These are phyloP conservation scores for Piaya cayana DNA, from an alignment of 2,113 vertebrate species.

Conservation along the genomic window DNA sequence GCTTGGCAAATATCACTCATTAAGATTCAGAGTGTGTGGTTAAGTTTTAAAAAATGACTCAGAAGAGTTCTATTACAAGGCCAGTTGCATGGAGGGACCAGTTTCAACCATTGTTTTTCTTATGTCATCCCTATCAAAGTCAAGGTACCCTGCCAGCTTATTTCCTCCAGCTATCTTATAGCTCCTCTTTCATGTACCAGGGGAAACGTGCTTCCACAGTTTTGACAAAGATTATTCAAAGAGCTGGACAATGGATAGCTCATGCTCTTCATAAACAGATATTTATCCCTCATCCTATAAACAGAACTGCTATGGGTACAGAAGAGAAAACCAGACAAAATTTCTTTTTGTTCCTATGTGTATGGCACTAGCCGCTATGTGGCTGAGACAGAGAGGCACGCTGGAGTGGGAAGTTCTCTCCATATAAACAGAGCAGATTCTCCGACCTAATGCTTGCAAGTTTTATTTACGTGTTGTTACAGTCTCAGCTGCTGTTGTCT, in stretches of 20 bases:
- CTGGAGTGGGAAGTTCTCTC: neutral
- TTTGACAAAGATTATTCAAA: neutral
- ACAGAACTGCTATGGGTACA: neutral
- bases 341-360: neutral
- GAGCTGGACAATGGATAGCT: neutral
- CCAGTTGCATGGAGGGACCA: neutral
- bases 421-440: neutral
- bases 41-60: neutral
- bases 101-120: neutral
- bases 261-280: neutral
- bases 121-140: neutral
- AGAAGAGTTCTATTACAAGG: neutral
- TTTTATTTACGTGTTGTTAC: neutral
- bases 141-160: neutral
- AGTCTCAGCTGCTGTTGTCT: neutral
- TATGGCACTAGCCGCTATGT: neutral
- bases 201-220: neutral
- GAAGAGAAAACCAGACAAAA: neutral
- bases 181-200: neutral
- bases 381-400: neutral
- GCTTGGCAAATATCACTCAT: neutral
- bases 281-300: neutral
- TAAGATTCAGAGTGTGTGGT: neutral
- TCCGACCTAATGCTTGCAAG: neutral
- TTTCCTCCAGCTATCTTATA: neutral